These are phyloP conservation scores for Meteorus cinctellus DNA, from an alignment of 2,888 invertebrate species.

Conservation along the genomic window DNA sequence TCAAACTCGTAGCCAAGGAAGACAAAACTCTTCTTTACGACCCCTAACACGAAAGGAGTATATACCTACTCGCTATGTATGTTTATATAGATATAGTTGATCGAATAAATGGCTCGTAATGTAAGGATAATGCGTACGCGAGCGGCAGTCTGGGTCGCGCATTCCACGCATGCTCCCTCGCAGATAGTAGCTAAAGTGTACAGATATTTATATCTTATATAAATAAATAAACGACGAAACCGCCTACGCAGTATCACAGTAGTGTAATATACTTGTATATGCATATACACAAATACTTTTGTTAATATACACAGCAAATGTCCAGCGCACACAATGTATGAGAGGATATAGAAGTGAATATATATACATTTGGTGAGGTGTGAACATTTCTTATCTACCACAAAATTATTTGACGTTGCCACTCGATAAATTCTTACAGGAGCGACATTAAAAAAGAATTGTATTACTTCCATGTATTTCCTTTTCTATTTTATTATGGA, in stretches of 20 bases:
- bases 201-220: constrained; percentile 10
- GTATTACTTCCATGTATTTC: background rate
- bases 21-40: constrained; percentile 53
- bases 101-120: constrained; percentile 62
- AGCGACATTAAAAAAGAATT: background rate
- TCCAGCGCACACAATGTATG: background rate
- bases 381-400: constrained; percentile 35
- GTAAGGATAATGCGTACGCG: constrained; percentile 60
- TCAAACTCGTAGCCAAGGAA: constrained; percentile 12
- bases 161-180: constrained; percentile 55
- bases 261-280: background rate
- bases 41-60: constrained; percentile 45
- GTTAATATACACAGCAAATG: background rate
- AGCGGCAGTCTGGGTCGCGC: constrained; percentile 54
- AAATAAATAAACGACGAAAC: constrained; percentile 28
- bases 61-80: constrained; percentile 24
- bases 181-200: constrained; percentile 36
- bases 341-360: constrained; percentile 24
- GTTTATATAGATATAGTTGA: constrained; percentile 49
- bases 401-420: constrained; percentile 19
- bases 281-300: constrained; percentile 9
- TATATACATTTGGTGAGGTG: constrained; percentile 22
- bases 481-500: background rate
- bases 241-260: constrained; percentile 31
- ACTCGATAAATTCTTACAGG: constrained; percentile 20